Evolutionary conservation across 2,113 vertebrate species (phyloP).

Genomic region (Pomatostomus ruficeps): DNA sequence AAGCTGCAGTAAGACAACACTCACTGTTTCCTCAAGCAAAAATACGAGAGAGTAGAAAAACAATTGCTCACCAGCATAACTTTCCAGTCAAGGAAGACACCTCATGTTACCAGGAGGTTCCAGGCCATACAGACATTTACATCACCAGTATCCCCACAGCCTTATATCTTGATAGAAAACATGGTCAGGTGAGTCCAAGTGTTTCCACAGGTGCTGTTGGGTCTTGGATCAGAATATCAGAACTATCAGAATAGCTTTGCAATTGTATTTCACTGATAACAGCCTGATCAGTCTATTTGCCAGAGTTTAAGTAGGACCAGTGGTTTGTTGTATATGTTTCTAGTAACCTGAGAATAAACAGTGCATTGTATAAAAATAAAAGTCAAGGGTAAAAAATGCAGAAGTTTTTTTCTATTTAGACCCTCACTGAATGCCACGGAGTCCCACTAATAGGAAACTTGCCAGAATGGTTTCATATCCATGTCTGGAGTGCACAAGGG

Average conservation of each 20-base stretch:
- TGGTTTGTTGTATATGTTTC: background rate
- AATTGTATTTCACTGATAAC: background rate
- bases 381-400: background rate
- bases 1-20: background rate
- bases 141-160: background rate
- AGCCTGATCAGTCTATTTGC: background rate
- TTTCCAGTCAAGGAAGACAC: background rate
- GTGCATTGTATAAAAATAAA: background rate
- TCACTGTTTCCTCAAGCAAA: background rate
- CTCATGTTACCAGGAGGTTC: background rate
- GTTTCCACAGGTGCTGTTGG: background rate
- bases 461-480: background rate
- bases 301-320: background rate
- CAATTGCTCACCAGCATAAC: background rate
- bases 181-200: background rate
- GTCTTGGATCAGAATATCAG: background rate
- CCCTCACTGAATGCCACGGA: rapidly evolving
- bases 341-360: background rate
- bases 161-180: background rate
- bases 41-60: background rate
- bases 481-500: background rate
- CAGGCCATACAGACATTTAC: background rate
- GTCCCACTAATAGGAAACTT: background rate
- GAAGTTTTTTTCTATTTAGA: background rate
- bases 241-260: background rate